These are phyloP conservation scores for Ophthalmolycus amberensis DNA, from an alignment of 2,113 vertebrate species.

Conservation along the genomic window DNA sequence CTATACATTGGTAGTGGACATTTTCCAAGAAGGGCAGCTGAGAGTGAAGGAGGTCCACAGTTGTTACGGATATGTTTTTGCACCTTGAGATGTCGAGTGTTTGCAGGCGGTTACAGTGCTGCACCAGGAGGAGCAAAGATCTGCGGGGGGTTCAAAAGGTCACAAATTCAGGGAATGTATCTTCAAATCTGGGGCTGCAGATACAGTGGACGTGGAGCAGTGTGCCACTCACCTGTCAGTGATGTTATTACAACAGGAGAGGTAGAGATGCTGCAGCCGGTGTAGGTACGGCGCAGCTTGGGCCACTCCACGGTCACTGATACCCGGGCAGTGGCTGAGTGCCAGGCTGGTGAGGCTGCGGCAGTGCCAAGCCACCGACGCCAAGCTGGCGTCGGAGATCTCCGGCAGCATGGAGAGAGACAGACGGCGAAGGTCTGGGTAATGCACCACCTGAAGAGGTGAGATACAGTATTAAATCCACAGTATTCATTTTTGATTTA, in stretches of 20 bases:
- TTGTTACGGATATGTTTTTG: slow-evolving; percentile 78
- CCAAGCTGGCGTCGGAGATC: slow-evolving; percentile 84
- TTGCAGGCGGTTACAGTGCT: slow-evolving; percentile 82
- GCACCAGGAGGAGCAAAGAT: slow-evolving; percentile 79
- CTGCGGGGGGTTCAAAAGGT: slow-evolving; percentile 66
- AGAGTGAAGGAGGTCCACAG: slow-evolving; percentile 81
- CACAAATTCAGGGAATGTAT: not conserved
- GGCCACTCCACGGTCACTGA: slow-evolving; percentile 84
- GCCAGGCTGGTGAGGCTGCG: slow-evolving; percentile 83
- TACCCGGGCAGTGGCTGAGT: slow-evolving; percentile 82
- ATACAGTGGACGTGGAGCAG: no score
- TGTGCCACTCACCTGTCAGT: slow-evolving; percentile 81
- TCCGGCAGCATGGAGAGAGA: slow-evolving; percentile 85
- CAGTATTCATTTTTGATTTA: not conserved
- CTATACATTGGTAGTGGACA: slow-evolving; percentile 80
- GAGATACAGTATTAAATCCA: not conserved
- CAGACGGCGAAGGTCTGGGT: slow-evolving; percentile 82
- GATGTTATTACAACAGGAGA: slow-evolving; percentile 85
- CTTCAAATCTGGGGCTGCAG: not conserved
- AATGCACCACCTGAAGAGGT: slow-evolving; percentile 71
- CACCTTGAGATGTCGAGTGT: slow-evolving; percentile 87
- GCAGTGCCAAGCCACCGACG: slow-evolving; percentile 82
- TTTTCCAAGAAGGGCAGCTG: slow-evolving; percentile 84
- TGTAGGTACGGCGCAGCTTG: slow-evolving; percentile 76
- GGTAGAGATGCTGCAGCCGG: slow-evolving; percentile 85